phyloP scores from a whole-genome alignment of 2,888 invertebrate genomes.

The Deilephila elpenor region DNA sequence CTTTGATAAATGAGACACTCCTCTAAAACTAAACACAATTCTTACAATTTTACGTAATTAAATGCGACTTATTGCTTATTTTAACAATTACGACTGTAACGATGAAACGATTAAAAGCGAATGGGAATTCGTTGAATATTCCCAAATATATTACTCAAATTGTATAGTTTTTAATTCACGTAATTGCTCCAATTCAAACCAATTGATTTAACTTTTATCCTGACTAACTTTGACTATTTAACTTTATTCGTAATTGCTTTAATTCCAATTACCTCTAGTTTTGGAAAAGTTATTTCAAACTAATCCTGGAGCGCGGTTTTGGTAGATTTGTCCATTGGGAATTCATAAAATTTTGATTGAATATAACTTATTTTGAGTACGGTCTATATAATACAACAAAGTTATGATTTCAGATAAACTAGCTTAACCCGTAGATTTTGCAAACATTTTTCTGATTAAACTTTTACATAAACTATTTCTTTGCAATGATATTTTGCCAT shows the following conservation, averaged over 20 bases:
- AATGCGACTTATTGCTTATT: background rate
- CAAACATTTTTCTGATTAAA: too few species aligned
- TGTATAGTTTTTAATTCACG: slow-evolving; percentile 32
- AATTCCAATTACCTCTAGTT: slow-evolving; percentile 9
- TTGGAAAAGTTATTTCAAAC: slow-evolving; percentile 16
- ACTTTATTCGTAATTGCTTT: slow-evolving; percentile 21
- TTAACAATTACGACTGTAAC: background rate
- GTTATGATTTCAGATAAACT: too few species aligned
- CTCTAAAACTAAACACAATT: too few species aligned
- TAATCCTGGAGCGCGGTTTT: background rate
- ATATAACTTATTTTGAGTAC: too few species aligned
- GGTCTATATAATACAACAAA: too few species aligned
- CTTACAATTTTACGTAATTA: too few species aligned
- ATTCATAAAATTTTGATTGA: background rate
- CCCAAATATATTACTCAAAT: slow-evolving; percentile 24
- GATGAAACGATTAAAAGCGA: background rate
- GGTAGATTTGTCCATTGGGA: background rate
- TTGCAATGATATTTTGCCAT: too few species aligned
- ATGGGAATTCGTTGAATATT: background rate
- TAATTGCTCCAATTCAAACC: slow-evolving; percentile 5
- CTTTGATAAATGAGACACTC: too few species aligned
- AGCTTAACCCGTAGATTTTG: too few species aligned
- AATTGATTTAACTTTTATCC: background rate
- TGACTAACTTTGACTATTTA: slow-evolving; percentile 13
- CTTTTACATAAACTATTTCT: too few species aligned